A percentile compares a stretch with the other conserved stretches of the same genome.
These are phyloP conservation scores for Tipula helvola DNA, from an alignment of 2,888 invertebrate genomes.

Conservation along the genomic window DNA sequence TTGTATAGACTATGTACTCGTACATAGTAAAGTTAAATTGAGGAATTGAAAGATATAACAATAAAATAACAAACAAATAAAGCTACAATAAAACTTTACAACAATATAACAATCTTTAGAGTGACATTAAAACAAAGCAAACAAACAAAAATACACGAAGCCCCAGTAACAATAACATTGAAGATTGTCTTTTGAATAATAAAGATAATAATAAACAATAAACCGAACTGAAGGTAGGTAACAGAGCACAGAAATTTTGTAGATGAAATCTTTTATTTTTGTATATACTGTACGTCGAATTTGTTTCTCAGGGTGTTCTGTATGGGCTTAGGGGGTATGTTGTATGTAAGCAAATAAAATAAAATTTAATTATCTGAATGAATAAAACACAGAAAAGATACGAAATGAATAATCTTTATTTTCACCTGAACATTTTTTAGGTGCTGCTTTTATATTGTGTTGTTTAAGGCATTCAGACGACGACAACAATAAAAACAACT, in stretches of 20 bases:
- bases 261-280: not conserved
- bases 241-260: not conserved
- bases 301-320: not conserved
- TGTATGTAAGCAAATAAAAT: not conserved
- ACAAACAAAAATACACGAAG: not conserved
- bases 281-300: not conserved
- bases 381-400: not conserved
- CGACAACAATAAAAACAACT: not conserved
- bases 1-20: not conserved
- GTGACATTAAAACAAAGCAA: not conserved
- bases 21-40: not conserved
- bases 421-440: not conserved
- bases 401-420: not conserved
- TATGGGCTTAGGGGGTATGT: not conserved
- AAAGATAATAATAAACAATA: not conserved
- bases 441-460: not conserved
- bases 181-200: conserved; percentile 4
- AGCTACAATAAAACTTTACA: not conserved
- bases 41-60: not conserved
- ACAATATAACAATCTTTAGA: not conserved
- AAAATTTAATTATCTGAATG: not conserved
- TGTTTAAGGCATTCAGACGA: not conserved
- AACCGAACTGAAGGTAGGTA: not conserved
- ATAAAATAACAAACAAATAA: not conserved
- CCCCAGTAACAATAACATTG: not conserved